Evolutionary conservation across 1,140 invertebrate species (phyloP).

Genomic region (Lordiphosa mommai): DNA sequence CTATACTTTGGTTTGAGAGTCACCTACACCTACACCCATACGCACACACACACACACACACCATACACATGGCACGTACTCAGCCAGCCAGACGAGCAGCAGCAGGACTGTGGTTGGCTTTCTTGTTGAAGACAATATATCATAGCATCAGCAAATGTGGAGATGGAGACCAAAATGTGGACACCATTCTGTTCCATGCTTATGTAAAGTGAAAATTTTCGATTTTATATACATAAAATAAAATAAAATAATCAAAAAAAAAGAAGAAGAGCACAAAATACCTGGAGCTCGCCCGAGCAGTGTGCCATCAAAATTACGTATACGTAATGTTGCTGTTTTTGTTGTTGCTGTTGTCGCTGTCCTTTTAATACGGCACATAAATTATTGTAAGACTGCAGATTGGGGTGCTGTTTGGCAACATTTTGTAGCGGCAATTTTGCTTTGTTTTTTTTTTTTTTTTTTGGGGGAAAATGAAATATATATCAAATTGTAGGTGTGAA

Average conservation of each 20-base stretch:
- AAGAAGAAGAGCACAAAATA: slow-evolving; percentile 42
- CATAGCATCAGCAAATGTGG: slow-evolving; percentile 61
- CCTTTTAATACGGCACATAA: slow-evolving; percentile 76
- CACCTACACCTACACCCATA: too few relatives aligned
- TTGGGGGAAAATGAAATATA: slow-evolving; percentile 36
- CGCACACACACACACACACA: slow-evolving; percentile 12
- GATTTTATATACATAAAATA: slow-evolving; percentile 58
- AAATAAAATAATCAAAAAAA: slow-evolving; percentile 7
- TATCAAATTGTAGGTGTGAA: slow-evolving; percentile 65
- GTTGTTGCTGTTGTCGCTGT: slow-evolving; percentile 56
- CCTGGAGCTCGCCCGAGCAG: slow-evolving; percentile 29
- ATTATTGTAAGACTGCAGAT: slow-evolving; percentile 75
- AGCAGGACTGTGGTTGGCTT: slow-evolving; percentile 64
- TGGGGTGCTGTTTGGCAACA: slow-evolving; percentile 64
- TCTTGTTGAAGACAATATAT: slow-evolving; percentile 74
- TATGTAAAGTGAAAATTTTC: slow-evolving; percentile 76
- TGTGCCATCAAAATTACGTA: slow-evolving; percentile 74
- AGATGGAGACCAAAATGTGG: slow-evolving; percentile 26
- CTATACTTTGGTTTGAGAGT: slow-evolving; percentile 8
- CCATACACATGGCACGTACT: slow-evolving; percentile 5
- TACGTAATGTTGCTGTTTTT: slow-evolving; percentile 52
- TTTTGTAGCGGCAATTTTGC: slow-evolving; percentile 34
- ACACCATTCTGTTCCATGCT: slow-evolving; percentile 40
- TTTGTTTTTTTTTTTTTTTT: slow-evolving; percentile 1
- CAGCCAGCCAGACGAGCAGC: background rate